Conservation (phyloP, 2,113 vertebrate genomes). For the Typhlomys cinereus region DNA sequence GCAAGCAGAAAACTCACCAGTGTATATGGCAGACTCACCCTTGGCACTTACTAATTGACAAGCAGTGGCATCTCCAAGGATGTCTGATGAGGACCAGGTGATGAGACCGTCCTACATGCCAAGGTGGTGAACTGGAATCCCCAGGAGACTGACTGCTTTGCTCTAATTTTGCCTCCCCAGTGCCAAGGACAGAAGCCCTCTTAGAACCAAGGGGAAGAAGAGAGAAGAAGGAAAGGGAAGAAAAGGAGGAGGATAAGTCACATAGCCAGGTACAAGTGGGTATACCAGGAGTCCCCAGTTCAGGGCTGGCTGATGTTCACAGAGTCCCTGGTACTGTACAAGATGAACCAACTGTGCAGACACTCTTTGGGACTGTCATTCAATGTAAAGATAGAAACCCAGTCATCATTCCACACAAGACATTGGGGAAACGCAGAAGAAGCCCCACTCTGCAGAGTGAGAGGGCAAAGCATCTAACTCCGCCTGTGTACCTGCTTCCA, state of each 20-base stretch:
- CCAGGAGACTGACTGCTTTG: not conserved
- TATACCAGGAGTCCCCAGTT: too few species aligned
- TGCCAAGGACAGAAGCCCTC: not conserved
- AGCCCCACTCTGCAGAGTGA: not conserved
- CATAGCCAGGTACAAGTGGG: not conserved
- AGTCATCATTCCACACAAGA: not conserved
- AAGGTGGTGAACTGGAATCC: too few species aligned
- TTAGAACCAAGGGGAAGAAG: not conserved
- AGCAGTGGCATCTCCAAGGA: not conserved
- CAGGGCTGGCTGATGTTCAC: not conserved
- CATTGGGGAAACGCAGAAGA: not conserved
- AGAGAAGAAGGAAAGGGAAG: too few species aligned
- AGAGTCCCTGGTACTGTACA: not conserved
- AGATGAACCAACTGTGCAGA: not conserved
- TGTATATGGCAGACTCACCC: not conserved
- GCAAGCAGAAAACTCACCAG: not conserved
- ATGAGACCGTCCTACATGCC: not conserved
- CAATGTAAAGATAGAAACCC: not conserved
- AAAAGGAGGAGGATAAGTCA: not conserved
- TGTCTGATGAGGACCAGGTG: too few species aligned
- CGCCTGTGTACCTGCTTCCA: not conserved
- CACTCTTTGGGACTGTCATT: not conserved
- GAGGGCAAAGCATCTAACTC: too few species aligned
- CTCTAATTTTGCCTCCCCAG: not conserved
- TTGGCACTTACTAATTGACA: not conserved